A percentile compares a stretch with the other conserved stretches of the same genome.
Conservation (phyloP, 2,113 vertebrate genomes). For the Bambusicola thoracicus region DNA sequence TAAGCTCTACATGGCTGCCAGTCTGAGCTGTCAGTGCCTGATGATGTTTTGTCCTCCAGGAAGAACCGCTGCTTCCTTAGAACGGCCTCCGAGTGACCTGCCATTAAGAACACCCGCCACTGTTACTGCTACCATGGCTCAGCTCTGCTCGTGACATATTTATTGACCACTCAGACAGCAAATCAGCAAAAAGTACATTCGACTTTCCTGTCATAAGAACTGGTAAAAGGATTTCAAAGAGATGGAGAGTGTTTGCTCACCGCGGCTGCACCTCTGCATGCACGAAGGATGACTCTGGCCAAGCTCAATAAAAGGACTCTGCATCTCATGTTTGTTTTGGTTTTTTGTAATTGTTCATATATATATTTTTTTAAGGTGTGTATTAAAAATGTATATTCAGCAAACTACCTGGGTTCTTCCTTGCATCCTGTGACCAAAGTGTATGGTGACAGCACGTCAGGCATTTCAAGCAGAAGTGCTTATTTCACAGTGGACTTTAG, state of each 20-base stretch:
- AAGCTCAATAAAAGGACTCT: slow-evolving; percentile 60
- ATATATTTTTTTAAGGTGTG: slow-evolving; percentile 55
- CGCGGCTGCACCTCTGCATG: slow-evolving; percentile 3
- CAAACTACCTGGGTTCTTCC: slow-evolving; percentile 12
- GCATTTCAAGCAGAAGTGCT: not conserved
- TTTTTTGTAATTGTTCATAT: slow-evolving; percentile 34
- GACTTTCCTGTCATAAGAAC: not conserved
- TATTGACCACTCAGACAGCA: slow-evolving; percentile 30
- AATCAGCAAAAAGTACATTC: not conserved
- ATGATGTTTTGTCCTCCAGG: not conserved
- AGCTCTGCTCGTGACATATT: slow-evolving; percentile 52
- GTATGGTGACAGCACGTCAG: rapidly evolving
- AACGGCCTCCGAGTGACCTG: slow-evolving; percentile 69
- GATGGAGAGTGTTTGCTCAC: not conserved
- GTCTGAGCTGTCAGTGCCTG: not conserved
- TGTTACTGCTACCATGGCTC: slow-evolving; percentile 23
- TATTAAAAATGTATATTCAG: slow-evolving; percentile 39
- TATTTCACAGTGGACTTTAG: not conserved
- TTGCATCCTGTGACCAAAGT: not conserved
- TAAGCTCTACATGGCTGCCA: not conserved
- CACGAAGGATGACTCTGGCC: slow-evolving; percentile 26
- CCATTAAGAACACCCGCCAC: not conserved
- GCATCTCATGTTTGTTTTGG: slow-evolving; percentile 23
- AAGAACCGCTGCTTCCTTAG: slow-evolving; percentile 79
- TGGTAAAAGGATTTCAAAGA: not conserved